Evolutionary conservation across 2,888 invertebrate species (phyloP), one percentile per base, ranked within the genome.

Genomic region (Lypha dubia): DNA sequence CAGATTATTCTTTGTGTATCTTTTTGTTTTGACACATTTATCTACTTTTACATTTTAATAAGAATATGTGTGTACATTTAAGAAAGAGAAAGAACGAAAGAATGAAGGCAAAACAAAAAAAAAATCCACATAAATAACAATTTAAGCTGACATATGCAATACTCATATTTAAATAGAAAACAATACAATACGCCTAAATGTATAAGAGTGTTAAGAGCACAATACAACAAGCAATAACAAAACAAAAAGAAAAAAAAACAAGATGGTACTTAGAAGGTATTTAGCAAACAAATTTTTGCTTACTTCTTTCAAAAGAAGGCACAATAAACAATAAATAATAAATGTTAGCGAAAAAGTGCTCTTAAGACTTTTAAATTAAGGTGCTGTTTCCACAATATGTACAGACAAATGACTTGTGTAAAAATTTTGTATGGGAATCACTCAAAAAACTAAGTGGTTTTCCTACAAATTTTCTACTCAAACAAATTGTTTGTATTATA

Each of bases 111-210:
- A n/a, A n/a, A n/a, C n/a, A n/a, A n/a, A n/a, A n/a, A 38, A 24
- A 58, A 7, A 28, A 76, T 49, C 15, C 22, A 62, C 49, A 84
- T 86, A 86, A 86, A 86, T 86, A 82, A 82, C 83, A 83, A 86
- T 80, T 85, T 81, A 76, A 80, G 86, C 79, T 77, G 77, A 80
- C 84, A 85, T 65, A 85, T 75, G 83, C 85, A 85, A 82, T 85
- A 83, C 60, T 83, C 63, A 24, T 76, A 63, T 81, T 58, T 81
- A 71, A 82, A 76, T 76, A 58, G 75, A 65, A 76, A 82, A 76
- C 81, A 82, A 82, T 82, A 75, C 41, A 56, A 76, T 67, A 82
- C 28, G 81, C 70, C 80, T 84, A 73, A 76, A 84, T 58, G 71
- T 75, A 75, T 79, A 71, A 24, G 56, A 80, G 70, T 79, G 58